Conservation (phyloP, 2,113 vertebrate genomes). For the Clinocottus analis region DNA sequence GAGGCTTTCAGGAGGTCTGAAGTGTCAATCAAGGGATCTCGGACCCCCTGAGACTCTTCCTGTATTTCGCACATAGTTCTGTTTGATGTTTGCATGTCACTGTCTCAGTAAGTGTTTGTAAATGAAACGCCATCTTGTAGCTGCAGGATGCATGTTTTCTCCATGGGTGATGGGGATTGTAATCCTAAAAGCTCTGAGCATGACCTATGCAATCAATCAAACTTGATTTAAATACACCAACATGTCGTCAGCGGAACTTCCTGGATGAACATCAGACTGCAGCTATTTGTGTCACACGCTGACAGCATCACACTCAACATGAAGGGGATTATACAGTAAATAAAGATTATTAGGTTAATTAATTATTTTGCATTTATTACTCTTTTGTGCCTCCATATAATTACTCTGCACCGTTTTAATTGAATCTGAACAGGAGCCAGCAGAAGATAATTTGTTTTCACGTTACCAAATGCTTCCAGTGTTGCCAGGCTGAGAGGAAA, state of each 20-base stretch:
- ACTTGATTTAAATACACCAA: constrained; percentile 22
- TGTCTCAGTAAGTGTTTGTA: neutral
- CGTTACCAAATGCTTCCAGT: constrained; percentile 95
- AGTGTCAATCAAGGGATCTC: too few species aligned
- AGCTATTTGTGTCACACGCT: constrained; percentile 78
- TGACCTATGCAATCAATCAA: constrained; percentile 16
- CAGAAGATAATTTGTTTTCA: constrained; percentile 98
- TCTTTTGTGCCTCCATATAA: constrained; percentile 96
- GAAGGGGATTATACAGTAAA: constrained; percentile 87
- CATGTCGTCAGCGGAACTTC: neutral
- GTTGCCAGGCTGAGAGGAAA: constrained; percentile 92
- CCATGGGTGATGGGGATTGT: constrained; percentile 1
- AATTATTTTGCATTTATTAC: constrained; percentile 99
- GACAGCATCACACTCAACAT: constrained; percentile 90
- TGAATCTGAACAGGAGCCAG: constrained; percentile 96
- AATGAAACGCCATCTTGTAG: constrained; percentile 19
- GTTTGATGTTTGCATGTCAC: neutral
- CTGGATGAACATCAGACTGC: constrained; percentile 17
- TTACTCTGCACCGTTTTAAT: constrained; percentile 95
- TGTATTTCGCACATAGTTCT: neutral
- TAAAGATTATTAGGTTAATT: constrained; percentile 98
- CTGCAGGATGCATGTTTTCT: constrained; percentile 21
- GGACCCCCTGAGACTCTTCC: too few species aligned
- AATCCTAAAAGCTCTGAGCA: constrained; percentile 24
- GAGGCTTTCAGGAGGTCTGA: too few species aligned